Conservation (phyloP, 2,113 vertebrate species). For the Henicopernis longicauda region DNA sequence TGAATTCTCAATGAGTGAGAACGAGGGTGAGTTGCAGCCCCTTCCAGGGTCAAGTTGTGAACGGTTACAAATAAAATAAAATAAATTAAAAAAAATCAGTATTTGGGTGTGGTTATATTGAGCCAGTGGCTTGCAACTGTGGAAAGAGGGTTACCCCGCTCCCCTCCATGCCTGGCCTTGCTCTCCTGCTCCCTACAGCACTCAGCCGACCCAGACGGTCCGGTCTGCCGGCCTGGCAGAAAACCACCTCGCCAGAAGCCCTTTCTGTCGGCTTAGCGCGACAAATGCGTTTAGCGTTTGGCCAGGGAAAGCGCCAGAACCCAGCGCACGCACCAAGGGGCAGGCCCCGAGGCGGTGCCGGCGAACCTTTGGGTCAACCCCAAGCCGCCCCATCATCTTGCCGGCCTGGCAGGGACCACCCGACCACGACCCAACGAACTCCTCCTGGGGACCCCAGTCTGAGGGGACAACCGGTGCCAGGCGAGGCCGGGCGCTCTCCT, state of each 20-base stretch:
- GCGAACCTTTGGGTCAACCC: no score
- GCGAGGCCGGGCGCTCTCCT: no score
- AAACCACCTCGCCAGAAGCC: accelerated
- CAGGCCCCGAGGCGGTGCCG: no score
- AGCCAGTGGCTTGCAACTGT: background rate
- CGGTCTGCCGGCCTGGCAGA: accelerated
- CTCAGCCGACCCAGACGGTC: accelerated
- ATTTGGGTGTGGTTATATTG: accelerated
- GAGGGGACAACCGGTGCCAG: no score
- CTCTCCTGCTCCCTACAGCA: background rate
- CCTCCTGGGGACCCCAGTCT: no score
- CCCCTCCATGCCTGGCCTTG: background rate
- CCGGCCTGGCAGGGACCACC: no score
- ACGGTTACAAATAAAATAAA: background rate
- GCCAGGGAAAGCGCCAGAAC: background rate
- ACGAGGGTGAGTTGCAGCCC: accelerated
- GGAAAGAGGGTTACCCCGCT: accelerated
- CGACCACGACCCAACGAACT: no score
- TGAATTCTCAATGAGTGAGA: accelerated
- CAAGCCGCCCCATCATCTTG: no score
- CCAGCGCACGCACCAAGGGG: no score
- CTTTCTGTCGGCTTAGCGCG: accelerated
- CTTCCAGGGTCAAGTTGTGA: background rate
- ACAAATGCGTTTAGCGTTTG: accelerated
- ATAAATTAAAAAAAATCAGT: accelerated